Evolutionary conservation across 2,797 vertebrate species (phyloP).

Genomic region (Spinibarbus caldwelli): DNA sequence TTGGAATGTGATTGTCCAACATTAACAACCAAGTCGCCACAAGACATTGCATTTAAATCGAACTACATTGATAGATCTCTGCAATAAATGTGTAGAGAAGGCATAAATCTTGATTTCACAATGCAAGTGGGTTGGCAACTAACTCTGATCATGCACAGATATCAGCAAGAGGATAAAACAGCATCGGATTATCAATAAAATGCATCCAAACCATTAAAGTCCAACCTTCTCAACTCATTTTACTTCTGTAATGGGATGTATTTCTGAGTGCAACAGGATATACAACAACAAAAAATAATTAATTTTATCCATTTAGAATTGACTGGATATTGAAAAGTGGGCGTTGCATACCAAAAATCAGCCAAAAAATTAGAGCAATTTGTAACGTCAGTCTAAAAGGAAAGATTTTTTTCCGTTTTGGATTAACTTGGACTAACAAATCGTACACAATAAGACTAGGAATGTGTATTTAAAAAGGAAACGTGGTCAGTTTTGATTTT

Average conservation of each 20-base stretch:
- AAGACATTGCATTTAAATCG: slow-evolving; percentile 13
- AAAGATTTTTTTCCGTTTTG: not conserved
- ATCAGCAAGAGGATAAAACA: too few species aligned
- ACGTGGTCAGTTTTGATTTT: slow-evolving; percentile 7
- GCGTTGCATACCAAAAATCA: not conserved
- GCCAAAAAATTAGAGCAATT: not conserved
- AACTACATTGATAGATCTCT: slow-evolving; percentile 18
- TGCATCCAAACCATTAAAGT: not conserved
- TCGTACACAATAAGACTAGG: not conserved
- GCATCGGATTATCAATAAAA: not conserved
- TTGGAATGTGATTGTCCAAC: slow-evolving; percentile 32
- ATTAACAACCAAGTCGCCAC: slow-evolving; percentile 24
- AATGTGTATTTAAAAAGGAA: slow-evolving; percentile 26
- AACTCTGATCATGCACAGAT: not conserved
- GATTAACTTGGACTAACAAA: slow-evolving; percentile 11
- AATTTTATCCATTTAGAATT: not conserved
- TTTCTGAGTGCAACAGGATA: not conserved
- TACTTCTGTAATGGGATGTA: not conserved
- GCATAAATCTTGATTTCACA: slow-evolving; percentile 1
- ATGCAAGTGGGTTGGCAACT: not conserved
- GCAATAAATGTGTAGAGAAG: not conserved
- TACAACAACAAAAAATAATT: not conserved
- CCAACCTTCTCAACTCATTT: not conserved
- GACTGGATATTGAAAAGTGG: slow-evolving; percentile 5
- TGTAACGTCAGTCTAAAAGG: not conserved